Conservation (phyloP, 1,140 invertebrate species). For the Lasaia peninsularis region DNA sequence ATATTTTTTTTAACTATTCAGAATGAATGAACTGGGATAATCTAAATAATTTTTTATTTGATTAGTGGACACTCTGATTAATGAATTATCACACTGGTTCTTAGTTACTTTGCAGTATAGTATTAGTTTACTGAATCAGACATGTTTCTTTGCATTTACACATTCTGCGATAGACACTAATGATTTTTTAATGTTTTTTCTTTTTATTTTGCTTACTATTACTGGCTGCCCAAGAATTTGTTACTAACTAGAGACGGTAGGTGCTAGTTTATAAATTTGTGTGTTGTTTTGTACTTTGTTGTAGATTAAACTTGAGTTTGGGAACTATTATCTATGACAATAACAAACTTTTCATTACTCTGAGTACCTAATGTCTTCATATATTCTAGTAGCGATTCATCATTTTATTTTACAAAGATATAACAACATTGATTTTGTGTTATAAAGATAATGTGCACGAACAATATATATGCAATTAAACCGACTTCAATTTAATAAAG, state of each 20-base stretch:
- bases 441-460: no score
- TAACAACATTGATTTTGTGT: no score
- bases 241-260: slow-evolving; percentile 20
- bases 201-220: slow-evolving; percentile 22
- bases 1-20: background rate
- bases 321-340: background rate
- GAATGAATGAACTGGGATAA: background rate
- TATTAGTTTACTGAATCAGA: no score
- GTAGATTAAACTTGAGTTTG: background rate
- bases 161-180: slow-evolving; percentile 5
- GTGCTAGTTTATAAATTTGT: slow-evolving; percentile 12
- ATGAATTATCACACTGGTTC: background rate
- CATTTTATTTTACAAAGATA: no score
- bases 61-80: background rate
- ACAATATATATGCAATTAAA: no score
- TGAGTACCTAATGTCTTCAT: no score
- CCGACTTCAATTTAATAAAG: no score
- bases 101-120: background rate
- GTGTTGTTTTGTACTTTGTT: slow-evolving; percentile 8
- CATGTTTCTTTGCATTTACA: background rate
- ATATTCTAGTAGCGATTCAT: no score
- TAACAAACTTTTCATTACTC: no score
- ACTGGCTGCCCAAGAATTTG: slow-evolving; percentile 20
- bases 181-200: slow-evolving; percentile 13
- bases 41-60: no score